phyloP scores from a whole-genome alignment of 1,140 invertebrate genomes.

The Sinonovacula constricta region DNA sequence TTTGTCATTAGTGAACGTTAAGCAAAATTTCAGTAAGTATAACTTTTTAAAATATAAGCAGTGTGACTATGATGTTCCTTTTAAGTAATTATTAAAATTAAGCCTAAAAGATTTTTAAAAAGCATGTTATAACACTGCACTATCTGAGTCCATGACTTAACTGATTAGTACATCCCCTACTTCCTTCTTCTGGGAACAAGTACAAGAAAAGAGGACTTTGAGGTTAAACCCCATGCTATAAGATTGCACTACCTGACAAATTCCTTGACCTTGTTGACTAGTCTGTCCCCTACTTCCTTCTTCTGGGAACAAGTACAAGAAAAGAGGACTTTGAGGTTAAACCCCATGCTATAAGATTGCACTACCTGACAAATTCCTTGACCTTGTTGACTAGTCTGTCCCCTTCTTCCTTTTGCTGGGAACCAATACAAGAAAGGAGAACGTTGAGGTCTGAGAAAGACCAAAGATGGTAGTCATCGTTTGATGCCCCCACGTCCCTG shows the following conservation, averaged over 20 bases:
- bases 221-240: too few species aligned
- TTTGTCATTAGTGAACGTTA: too few species aligned
- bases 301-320: conserved; percentile 75
- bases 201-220: too few species aligned
- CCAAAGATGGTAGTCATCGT: conserved; percentile 80
- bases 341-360: neutral
- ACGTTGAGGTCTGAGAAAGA: conserved; percentile 82
- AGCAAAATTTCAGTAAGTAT: too few species aligned
- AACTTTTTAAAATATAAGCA: too few species aligned
- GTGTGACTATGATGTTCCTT: too few species aligned
- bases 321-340: conserved; percentile 79
- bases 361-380: conserved; percentile 68
- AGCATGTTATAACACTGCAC: too few species aligned
- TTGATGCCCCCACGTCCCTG: conserved; percentile 68
- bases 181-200: too few species aligned
- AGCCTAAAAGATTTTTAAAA: conserved; percentile 1
- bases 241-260: conserved; percentile 72
- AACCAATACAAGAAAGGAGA: conserved; percentile 76
- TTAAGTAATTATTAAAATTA: too few species aligned
- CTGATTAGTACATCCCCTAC: too few species aligned
- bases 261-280: conserved; percentile 69
- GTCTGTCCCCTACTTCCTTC: conserved; percentile 59
- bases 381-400: conserved; percentile 67
- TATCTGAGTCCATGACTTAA: too few species aligned
- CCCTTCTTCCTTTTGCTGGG: conserved; percentile 64